Base-by-base conservation (phyloP, 2,888 invertebrate species). In the Sphecodes monilicornis region DNA sequence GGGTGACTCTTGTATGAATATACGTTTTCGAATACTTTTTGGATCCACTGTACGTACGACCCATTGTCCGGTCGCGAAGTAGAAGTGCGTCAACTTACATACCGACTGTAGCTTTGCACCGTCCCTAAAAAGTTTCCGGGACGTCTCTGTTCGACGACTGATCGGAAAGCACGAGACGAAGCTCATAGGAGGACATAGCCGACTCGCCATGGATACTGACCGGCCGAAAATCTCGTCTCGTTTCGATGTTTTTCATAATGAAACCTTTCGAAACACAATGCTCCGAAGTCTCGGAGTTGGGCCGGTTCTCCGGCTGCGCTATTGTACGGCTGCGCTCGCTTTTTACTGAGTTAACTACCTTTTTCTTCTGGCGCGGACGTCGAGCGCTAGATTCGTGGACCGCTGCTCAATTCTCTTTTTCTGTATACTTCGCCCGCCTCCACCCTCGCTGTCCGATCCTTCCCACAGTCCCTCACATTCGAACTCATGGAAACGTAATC, bases 391-490 rank as follows among this genome's bases (percentile, higher is more conserved):
- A 90, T 89, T 88, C 81, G 86, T 84, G 85, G 80, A 69, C 76
- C 85, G 79, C 75, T 81, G 82, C 76, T 89, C 90, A 89, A 89
- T 86, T 89, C 81, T 75, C 74, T 85, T 90, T 86, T 88, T 85
- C 75, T 80, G 78, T 85, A 85, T 80, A 78, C 80, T 82, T 83
- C 69, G 75, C 72, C 77, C 82, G 69, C 60, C 76, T 68, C 80
- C 66, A 66, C 46, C 74, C 75, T 29, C 36, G 43, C 32, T 70
- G 1, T 2, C 10, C 32, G 11, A 3, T 0, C 3, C 39, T 39
- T n/a, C 68, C 36, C n/a, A 22, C 18, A 43, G 26, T 10, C 70
- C 54, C 29, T 26, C 18, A 26, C 32, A 32, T 68, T 41, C 46
- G 57, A 41, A n/a, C 57, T 76, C 70, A n/a, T n/a, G 76, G 36